These are phyloP conservation scores for Epistrophe grossulariae DNA, from an alignment of 2,888 invertebrate genomes.

Conservation along the genomic window DNA sequence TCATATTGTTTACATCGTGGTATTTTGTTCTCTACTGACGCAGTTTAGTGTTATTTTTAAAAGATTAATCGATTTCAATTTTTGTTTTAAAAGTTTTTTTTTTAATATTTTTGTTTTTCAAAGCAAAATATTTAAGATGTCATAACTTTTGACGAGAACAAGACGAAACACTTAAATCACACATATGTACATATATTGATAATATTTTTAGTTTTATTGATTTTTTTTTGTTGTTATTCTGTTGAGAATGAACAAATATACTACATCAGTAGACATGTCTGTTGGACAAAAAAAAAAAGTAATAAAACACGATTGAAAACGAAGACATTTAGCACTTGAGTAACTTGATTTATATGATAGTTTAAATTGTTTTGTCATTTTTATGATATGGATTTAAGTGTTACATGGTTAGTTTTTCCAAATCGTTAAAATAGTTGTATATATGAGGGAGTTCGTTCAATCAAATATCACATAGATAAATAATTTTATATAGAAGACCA, in stretches of 20 bases:
- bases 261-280: slow-evolving; percentile 2
- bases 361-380: not conserved
- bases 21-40: slow-evolving; percentile 21
- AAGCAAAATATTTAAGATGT: slow-evolving; percentile 6
- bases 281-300: too few relatives aligned
- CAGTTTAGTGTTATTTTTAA: slow-evolving; percentile 35
- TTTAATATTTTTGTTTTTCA: not conserved
- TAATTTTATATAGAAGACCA: not conserved
- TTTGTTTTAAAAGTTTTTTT: not conserved
- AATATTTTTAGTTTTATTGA: not conserved
- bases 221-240: not conserved
- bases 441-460: not conserved
- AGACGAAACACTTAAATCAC: slow-evolving; percentile 7
- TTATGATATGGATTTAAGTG: not conserved
- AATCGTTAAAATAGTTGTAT: not conserved
- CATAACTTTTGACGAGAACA: slow-evolving; percentile 14
- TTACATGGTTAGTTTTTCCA: not conserved
- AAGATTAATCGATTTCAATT: slow-evolving; percentile 9
- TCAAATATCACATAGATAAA: not conserved
- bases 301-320: not conserved
- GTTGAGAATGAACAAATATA: not conserved
- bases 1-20: slow-evolving; percentile 49
- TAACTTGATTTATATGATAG: not conserved
- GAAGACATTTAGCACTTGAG: not conserved
- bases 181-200: slow-evolving; percentile 8